Base-by-base conservation (phyloP, 2,113 vertebrate genomes). In the Eptesicus fuscus region DNA sequence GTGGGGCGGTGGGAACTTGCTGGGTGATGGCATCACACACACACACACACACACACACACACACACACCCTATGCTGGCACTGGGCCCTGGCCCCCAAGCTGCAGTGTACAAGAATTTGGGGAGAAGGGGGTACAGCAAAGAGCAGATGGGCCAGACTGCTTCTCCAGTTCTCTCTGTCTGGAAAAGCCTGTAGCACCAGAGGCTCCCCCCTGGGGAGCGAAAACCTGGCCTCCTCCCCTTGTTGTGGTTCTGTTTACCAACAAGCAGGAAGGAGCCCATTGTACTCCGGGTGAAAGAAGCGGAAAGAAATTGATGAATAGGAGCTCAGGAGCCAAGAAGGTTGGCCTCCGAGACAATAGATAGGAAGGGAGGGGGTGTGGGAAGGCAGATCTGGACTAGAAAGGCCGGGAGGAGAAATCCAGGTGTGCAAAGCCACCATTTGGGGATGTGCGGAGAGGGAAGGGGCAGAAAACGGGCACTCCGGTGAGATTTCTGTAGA, bases 221-320 rank as follows among this genome's bases (percentile, higher is more conserved):
- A 16, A 14, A 16, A 16, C 10, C 37, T 40, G 67, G 4, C 70
- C 51, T 9, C 35, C 18, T n/a, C n/a, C 9, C 9, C 17, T 56
- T 30, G 85, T 40, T 37, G 70, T 30, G 47, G 18, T 79, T 90
- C 94, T 95, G 56, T 95, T 96, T 91, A 93, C 84, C 59, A 95
- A 73, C 17, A 92, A 91, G 4, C 9, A 25, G 94, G 93, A 97
- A 93, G 63, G 44, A 42, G 42, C 18, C 86, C 32, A 93, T 94
- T 96, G 96, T 97, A 13, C 25, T 67, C 42, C 0, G 69, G 32
- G 74, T n/a, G 61, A 51, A 49, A 88, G 73, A n/a, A 89, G 22
- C 16, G 20, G 96, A 96, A 96, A 96, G 78, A 85, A 89, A 89
- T 88, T 7, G 2, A 9, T 23, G 74, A 94, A 67, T 30, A 67